Evolutionary conservation across 2,888 invertebrate species (phyloP).

Genomic region (Meteorus colon): DNA sequence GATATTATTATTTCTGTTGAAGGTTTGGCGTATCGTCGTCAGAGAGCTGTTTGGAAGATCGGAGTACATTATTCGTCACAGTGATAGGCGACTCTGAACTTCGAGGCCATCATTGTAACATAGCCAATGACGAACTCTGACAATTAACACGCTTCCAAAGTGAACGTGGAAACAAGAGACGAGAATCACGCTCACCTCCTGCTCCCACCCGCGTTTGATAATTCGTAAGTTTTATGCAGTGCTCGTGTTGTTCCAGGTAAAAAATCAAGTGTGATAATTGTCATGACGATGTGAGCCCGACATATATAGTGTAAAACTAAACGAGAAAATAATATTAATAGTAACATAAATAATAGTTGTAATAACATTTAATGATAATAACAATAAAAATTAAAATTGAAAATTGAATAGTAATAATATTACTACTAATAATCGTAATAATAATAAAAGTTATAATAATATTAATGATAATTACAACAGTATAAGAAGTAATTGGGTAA

Average conservation of each 20-base stretch:
- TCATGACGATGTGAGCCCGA: slow-evolving; percentile 51
- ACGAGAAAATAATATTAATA: slow-evolving; percentile 40
- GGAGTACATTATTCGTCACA: slow-evolving; percentile 63
- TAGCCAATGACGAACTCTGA: slow-evolving; percentile 64
- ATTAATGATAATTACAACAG: slow-evolving; percentile 31
- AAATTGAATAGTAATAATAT: no score
- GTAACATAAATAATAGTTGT: neutral
- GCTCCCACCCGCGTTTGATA: slow-evolving; percentile 50
- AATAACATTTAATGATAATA: no score
- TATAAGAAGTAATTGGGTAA: slow-evolving; percentile 31
- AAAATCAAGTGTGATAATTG: slow-evolving; percentile 66
- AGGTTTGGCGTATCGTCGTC: slow-evolving; percentile 73
- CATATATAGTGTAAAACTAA: slow-evolving; percentile 52
- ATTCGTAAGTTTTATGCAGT: slow-evolving; percentile 61
- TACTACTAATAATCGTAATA: no score
- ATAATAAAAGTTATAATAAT: no score
- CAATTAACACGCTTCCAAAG: slow-evolving; percentile 56
- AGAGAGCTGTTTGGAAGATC: slow-evolving; percentile 71
- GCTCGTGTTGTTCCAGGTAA: slow-evolving; percentile 66
- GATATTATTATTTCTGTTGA: slow-evolving; percentile 57
- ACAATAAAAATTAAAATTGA: no score
- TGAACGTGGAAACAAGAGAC: slow-evolving; percentile 35
- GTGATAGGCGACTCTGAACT: slow-evolving; percentile 64
- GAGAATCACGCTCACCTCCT: slow-evolving; percentile 46
- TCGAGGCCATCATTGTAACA: slow-evolving; percentile 63